Conservation (phyloP, 2,797 vertebrate species). For the Euthynnus affinis region DNA sequence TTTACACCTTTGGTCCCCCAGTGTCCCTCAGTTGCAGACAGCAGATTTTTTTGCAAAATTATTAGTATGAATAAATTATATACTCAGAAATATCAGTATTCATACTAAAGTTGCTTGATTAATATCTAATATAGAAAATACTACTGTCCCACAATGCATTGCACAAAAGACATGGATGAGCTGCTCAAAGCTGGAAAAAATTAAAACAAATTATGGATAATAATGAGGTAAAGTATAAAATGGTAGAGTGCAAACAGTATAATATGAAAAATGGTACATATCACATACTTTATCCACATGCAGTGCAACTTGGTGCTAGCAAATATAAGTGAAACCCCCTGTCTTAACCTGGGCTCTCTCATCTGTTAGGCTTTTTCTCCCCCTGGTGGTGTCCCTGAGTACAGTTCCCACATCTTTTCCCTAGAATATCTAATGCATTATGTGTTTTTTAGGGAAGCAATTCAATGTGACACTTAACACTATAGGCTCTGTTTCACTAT, state of each 20-base stretch:
- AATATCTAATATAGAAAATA: background rate
- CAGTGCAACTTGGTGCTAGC: too few relatives aligned
- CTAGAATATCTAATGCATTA: background rate
- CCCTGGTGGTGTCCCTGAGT: slow-evolving; percentile 18
- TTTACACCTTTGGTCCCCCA: too few relatives aligned
- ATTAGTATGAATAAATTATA: background rate
- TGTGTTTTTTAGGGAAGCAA: background rate
- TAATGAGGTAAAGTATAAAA: background rate
- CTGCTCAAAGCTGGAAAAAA: too few relatives aligned
- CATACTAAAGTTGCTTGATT: background rate
- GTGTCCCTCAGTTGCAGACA: background rate
- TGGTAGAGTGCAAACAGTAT: background rate
- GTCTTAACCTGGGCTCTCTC: background rate
- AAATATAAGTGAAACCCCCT: too few relatives aligned
- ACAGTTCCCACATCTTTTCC: background rate
- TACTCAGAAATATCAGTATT: background rate
- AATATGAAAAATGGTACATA: background rate
- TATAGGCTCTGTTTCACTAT: background rate
- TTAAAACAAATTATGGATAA: too few relatives aligned
- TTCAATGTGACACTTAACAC: background rate
- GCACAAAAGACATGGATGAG: background rate
- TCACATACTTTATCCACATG: background rate
- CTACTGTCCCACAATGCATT: background rate
- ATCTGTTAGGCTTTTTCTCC: slow-evolving; percentile 18
- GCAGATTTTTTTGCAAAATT: background rate